Conservation (phyloP, 2,797 vertebrate genomes). For the Micrastur ruficollis region DNA sequence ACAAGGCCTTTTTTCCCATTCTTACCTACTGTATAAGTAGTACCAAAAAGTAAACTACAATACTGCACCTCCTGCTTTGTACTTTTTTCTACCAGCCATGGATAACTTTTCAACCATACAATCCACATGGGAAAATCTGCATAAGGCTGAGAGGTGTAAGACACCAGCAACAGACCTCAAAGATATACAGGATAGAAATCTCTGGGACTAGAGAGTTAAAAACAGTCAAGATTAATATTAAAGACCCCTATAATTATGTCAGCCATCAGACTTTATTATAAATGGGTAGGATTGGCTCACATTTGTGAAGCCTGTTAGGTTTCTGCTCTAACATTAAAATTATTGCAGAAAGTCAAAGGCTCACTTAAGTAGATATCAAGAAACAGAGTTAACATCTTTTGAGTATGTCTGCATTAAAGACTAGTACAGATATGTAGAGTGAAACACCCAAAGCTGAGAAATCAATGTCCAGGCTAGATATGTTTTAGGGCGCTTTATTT, state of each 20-base stretch:
- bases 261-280: not conserved
- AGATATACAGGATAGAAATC: not conserved
- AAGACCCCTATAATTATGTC: not conserved
- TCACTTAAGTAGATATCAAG: not conserved
- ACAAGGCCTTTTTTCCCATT: not conserved
- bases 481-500: not conserved
- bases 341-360: not conserved
- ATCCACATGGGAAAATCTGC: not conserved
- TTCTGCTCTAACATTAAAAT: not conserved
- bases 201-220: not conserved
- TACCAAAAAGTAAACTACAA: not conserved
- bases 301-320: not conserved
- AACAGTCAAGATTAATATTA: not conserved
- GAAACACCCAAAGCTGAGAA: not conserved
- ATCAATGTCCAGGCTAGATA: not conserved
- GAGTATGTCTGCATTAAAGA: not conserved
- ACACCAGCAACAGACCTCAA: not conserved
- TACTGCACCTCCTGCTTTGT: not conserved
- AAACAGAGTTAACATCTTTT: not conserved
- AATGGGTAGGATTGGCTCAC: not conserved
- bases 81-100: not conserved
- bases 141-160: not conserved
- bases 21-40: not conserved
- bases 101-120: not conserved
- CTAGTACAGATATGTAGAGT: not conserved